These are phyloP conservation scores for Phortica okadai DNA, from an alignment of 2,888 invertebrate genomes.

Conservation along the genomic window DNA sequence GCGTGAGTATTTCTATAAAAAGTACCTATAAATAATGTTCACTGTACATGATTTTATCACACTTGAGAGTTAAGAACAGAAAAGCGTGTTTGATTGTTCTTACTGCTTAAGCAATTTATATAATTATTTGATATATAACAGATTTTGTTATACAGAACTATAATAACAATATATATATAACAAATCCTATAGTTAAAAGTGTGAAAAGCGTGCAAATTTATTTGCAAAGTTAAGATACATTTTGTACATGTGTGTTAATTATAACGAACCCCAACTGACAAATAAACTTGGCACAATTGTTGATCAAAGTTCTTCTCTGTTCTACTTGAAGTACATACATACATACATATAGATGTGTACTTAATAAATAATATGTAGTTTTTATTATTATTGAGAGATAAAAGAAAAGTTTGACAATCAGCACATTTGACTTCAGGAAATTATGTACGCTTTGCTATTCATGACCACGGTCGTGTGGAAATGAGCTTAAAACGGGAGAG, in stretches of 20 bases:
- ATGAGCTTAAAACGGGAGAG: neutral
- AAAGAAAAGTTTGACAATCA: neutral
- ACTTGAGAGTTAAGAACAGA: neutral
- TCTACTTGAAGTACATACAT: no score
- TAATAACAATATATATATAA: neutral
- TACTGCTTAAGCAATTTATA: no score
- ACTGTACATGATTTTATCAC: no score
- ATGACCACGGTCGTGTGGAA: conserved; percentile 28
- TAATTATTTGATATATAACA: neutral
- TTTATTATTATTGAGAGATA: neutral
- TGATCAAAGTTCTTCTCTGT: no score
- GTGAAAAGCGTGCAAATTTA: conserved; percentile 53
- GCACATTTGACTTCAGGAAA: conserved; percentile 14
- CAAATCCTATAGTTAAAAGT: conserved; percentile 16
- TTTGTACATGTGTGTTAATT: conserved; percentile 17
- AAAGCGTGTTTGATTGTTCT: neutral
- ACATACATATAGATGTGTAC: neutral
- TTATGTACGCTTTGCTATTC: conserved; percentile 9
- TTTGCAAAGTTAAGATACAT: conserved; percentile 41
- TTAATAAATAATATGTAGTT: no score
- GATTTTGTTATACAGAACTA: neutral
- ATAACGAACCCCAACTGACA: neutral
- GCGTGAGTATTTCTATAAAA: neutral
- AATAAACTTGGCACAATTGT: conserved; percentile 5
- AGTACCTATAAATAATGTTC: no score